A percentile compares a stretch with the other conserved stretches of the same genome.
Conservation (phyloP, 2,113 vertebrate species). For the Hippolais icterina region DNA sequence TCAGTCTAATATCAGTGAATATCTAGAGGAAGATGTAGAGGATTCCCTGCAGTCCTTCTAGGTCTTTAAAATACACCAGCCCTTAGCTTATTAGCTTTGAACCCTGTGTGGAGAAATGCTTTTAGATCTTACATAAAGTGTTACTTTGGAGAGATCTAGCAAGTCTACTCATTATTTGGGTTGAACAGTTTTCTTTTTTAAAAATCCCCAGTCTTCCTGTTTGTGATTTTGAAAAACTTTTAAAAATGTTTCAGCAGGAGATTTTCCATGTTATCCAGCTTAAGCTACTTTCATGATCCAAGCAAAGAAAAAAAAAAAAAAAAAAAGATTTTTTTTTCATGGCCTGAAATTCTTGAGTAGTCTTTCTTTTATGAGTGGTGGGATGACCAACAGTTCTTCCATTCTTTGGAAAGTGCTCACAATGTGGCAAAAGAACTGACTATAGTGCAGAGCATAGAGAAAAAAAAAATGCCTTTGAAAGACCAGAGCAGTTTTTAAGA, state of each 20-base stretch:
- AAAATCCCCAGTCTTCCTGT: neutral
- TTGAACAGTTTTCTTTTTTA: neutral
- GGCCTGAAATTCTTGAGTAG: neutral
- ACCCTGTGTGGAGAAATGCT: neutral
- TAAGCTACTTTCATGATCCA: neutral
- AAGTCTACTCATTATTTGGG: neutral
- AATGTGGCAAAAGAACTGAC: neutral
- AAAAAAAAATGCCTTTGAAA: neutral
- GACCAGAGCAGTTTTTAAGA: neutral
- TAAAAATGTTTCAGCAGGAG: neutral
- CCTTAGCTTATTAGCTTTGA: neutral
- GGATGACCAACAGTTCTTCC: neutral
- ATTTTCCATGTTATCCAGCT: neutral
- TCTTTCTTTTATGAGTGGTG: neutral
- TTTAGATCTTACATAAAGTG: neutral
- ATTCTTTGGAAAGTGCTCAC: neutral
- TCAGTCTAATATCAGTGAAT: slow-evolving; percentile 61
- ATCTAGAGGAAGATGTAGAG: neutral
- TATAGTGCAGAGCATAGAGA: neutral
- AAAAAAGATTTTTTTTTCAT: neutral
- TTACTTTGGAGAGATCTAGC: neutral
- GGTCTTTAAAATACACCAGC: neutral
- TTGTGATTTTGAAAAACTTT: neutral
- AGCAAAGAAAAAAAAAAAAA: too few relatives aligned
- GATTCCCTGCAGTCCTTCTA: neutral